Base-by-base conservation (phyloP, 2,113 vertebrate species). In the Leptosomus discolor region DNA sequence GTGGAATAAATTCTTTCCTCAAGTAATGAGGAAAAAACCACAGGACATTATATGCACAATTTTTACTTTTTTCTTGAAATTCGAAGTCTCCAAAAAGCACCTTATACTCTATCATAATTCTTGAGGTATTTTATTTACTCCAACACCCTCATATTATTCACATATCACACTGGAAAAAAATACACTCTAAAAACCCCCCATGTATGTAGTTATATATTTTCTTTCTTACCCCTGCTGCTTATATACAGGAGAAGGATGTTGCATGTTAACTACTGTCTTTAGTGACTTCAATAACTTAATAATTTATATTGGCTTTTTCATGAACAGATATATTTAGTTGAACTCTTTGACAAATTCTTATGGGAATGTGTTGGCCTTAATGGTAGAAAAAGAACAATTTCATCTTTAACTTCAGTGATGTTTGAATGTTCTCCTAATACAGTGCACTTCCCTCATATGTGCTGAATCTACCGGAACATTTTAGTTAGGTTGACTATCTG, bases 21-120 rank as follows among this genome's bases (percentile, higher is more conserved):
- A 0, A 65, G 21, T n/a, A 56, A 17, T 63, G n/a, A 61, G 74
- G 15, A 36, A 32, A 54, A 58, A 85, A 65, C 10, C 27, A 22
- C 14, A 17, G 8, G 0, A 36, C 34, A 27, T 4, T 36, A 5
- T 8, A 27, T 37, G 12, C 1, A 4, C 3, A 43, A 29, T n/a
- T 56, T 87, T 71, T 60, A 36, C n/a, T 1, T 69, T 73, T 77
- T 80, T 63, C 5, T 73, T 84, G 23, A 5, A 70, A 78, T 69
- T 9, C 37, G 15, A 85, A 67, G 9, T 34, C 11, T 73, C 19
- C 41, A 64, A 73, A 11, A 3, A 74, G 5, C 21, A 39, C 3
- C 5, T 87, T 6, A 15, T 58, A 57, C 61, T 73, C 8, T 77
- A 26, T 8, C 4, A 70, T 51, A 0, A 20, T 36, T 67, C 29